Percentiles rank a stretch among this genome's conserved stretches.
These are phyloP conservation scores for Enteromius thamalakanensis DNA, from an alignment of 2,797 vertebrate genomes.

Conservation along the genomic window DNA sequence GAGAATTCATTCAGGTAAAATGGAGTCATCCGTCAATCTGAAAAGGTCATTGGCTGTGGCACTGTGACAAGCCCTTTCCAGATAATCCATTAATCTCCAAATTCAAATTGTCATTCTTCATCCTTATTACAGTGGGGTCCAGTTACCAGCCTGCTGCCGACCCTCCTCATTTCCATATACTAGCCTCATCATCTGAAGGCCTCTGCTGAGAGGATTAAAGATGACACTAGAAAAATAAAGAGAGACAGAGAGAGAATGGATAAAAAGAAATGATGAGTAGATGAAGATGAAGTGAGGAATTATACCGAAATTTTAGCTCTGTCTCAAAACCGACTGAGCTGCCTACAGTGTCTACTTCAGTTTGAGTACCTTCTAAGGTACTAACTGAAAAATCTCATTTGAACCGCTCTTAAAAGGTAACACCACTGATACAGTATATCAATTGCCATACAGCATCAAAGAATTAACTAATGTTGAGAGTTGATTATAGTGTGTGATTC, in stretches of 20 bases:
- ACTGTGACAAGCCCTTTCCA: conserved; percentile 71
- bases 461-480: neutral
- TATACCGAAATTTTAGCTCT: neutral
- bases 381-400: neutral
- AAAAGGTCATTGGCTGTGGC: conserved; percentile 82
- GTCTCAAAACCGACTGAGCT: neutral
- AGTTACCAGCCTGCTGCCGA: conserved; percentile 37
- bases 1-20: conserved; percentile 67
- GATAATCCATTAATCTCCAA: conserved; percentile 80
- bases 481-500: neutral
- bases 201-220: conserved; percentile 43
- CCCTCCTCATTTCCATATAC: conserved; percentile 61
- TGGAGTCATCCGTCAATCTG: conserved; percentile 84
- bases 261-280: conserved; percentile 10
- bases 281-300: conserved; percentile 13
- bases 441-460: neutral
- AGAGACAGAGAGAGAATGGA: conserved; percentile 9
- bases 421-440: neutral
- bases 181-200: conserved; percentile 40
- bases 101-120: conserved; percentile 75
- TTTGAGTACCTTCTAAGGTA: neutral
- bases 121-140: conserved; percentile 68
- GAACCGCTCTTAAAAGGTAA: neutral
- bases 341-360: neutral
- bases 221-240: conserved; percentile 31